phyloP scores from a whole-genome alignment of 37 sponge, comb jelly and placozoan genomes.

The Aplysina aerophoba region DNA sequence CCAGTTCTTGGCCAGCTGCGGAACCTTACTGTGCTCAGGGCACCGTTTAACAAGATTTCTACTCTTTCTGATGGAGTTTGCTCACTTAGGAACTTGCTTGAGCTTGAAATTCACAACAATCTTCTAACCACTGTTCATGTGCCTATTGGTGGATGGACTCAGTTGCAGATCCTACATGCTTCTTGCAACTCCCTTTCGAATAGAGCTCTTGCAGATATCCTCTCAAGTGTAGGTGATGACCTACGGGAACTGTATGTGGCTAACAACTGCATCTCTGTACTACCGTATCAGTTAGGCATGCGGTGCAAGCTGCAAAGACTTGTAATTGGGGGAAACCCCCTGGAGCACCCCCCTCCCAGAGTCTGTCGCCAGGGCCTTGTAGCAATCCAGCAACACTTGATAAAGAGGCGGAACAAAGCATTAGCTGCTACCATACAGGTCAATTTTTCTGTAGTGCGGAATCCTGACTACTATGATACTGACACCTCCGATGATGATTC shows the following conservation, averaged over 20 bases:
- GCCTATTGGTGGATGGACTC: background rate
- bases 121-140: background rate
- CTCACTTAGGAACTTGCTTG: background rate
- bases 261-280: background rate
- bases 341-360: background rate
- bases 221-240: too few species aligned
- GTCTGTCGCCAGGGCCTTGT: background rate
- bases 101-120: slow-evolving; percentile 10
- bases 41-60: background rate
- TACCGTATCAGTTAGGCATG: background rate
- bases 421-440: background rate
- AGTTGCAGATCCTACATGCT: background rate
- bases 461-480: background rate
- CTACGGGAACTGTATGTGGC: slow-evolving; percentile 1
- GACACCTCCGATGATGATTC: background rate
- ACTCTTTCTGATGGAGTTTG: background rate
- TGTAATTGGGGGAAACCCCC: slow-evolving; percentile 5
- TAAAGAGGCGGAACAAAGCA: background rate
- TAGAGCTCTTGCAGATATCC: background rate
- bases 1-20: background rate
- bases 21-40: background rate
- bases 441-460: background rate
- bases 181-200: background rate
- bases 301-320: background rate
- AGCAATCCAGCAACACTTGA: background rate